Evolutionary conservation across 2,113 vertebrate genomes (phyloP).

Genomic region (Ahaetulla prasina): DNA sequence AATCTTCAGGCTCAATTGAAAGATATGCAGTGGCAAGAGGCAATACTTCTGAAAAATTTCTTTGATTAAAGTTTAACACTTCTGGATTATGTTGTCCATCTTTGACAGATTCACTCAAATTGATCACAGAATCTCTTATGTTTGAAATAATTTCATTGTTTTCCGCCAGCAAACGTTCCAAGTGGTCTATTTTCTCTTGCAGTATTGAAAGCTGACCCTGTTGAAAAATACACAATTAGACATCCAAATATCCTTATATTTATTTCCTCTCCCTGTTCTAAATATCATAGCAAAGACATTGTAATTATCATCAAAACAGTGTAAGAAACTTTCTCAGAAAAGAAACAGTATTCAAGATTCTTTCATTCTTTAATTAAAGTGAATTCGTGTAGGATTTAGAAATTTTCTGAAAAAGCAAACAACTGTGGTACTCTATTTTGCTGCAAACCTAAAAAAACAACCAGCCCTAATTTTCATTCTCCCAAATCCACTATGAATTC

Average conservation of each 20-base stretch:
- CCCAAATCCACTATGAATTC: neutral
- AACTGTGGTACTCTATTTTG: neutral
- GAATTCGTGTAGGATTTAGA: neutral
- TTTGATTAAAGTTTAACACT: slow-evolving; percentile 70
- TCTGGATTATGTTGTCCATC: slow-evolving; percentile 65
- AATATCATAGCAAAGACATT: neutral
- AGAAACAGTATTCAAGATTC: neutral
- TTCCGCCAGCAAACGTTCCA: slow-evolving; percentile 84
- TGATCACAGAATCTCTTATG: slow-evolving; percentile 83
- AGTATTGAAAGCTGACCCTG: slow-evolving; percentile 85
- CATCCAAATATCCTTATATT: neutral
- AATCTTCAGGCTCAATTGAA: slow-evolving; percentile 68
- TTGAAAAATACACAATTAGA: slow-evolving; percentile 34
- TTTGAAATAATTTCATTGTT: slow-evolving; percentile 90
- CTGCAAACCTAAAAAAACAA: neutral
- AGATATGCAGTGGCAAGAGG: slow-evolving; percentile 50
- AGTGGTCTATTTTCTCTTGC: slow-evolving; percentile 88
- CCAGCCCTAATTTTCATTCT: neutral
- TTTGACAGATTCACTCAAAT: slow-evolving; percentile 77
- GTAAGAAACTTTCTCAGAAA: neutral
- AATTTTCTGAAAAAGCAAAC: neutral
- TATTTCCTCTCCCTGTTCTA: neutral
- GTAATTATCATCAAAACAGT: neutral
- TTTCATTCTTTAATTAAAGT: neutral
- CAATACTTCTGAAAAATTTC: slow-evolving; percentile 54